Percentiles rank a stretch among this genome's conserved stretches.
Evolutionary conservation across 2,888 invertebrate species (phyloP).

Genomic region (Lacanobia wlatinum): DNA sequence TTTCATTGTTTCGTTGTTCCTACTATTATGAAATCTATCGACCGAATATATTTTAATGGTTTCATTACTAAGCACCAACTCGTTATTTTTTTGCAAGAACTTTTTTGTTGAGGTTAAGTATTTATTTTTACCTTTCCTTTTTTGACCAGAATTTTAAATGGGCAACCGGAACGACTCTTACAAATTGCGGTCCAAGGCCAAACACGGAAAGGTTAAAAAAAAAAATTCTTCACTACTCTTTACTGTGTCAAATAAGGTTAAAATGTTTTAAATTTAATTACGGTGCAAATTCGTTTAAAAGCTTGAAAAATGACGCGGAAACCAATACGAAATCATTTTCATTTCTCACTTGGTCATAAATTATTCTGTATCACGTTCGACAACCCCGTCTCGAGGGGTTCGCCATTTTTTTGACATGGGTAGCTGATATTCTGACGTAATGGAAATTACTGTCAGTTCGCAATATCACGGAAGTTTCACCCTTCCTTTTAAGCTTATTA

Average conservation of each 20-base stretch:
- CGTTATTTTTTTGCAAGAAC: neutral
- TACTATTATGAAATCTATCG: neutral
- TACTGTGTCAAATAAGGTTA: neutral
- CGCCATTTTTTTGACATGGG: conserved; percentile 51
- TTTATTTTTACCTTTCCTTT: too few species aligned
- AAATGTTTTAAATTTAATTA: conserved; percentile 6
- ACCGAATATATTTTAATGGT: neutral
- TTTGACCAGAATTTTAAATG: neutral
- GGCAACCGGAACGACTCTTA: neutral
- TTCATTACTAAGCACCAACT: neutral
- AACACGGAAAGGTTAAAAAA: too few species aligned
- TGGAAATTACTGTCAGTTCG: conserved; percentile 39
- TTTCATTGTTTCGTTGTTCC: neutral
- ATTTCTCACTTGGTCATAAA: conserved; percentile 27
- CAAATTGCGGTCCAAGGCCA: neutral
- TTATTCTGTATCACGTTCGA: conserved; percentile 35
- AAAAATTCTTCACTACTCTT: neutral
- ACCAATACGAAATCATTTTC: conserved; percentile 18
- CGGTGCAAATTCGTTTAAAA: neutral
- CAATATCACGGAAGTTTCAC: conserved; percentile 5
- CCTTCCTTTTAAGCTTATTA: neutral
- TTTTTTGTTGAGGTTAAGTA: neutral
- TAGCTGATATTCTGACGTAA: conserved; percentile 17
- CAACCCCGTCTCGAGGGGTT: conserved; percentile 24
- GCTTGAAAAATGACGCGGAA: neutral